Evolutionary conservation across 2,888 invertebrate species (phyloP).

Genomic region (Choreutis nemorana): DNA sequence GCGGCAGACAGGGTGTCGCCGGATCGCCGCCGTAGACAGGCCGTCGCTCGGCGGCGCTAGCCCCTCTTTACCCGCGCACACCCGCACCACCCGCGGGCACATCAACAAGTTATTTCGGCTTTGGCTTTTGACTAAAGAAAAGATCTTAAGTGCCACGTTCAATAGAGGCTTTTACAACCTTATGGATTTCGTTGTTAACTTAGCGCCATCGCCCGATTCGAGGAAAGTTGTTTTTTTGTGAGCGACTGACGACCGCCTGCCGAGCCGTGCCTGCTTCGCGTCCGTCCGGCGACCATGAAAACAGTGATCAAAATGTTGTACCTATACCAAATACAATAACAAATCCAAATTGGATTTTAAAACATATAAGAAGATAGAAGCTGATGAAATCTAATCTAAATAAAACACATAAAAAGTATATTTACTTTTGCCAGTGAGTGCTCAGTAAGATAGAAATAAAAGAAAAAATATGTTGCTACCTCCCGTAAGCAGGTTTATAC

Average conservation of each 20-base stretch:
- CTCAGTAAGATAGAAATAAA: too few species aligned
- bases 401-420: too few species aligned
- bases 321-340: too few species aligned
- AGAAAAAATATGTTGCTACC: too few species aligned
- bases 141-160: slow-evolving; percentile 35
- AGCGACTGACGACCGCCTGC: slow-evolving; percentile 37
- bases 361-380: too few species aligned
- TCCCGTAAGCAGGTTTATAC: too few species aligned
- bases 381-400: too few species aligned
- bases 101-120: slow-evolving; percentile 66
- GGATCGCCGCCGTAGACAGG: slow-evolving; percentile 82
- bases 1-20: slow-evolving; percentile 96
- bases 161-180: slow-evolving; percentile 31
- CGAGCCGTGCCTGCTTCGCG: slow-evolving; percentile 46
- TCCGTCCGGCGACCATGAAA: slow-evolving; percentile 56
- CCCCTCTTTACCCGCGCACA: slow-evolving; percentile 38
- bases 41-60: slow-evolving; percentile 73
- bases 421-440: too few species aligned
- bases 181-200: slow-evolving; percentile 25
- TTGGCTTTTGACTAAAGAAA: slow-evolving; percentile 30
- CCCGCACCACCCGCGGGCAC: slow-evolving; percentile 48
- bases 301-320: slow-evolving; percentile 35
- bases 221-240: slow-evolving; percentile 62
- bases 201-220: slow-evolving; percentile 64
- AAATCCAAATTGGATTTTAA: too few species aligned